Evolutionary conservation across 2,888 invertebrate species (phyloP), one percentile per base, ranked within the genome.

Genomic region (Papilio gigon): DNA sequence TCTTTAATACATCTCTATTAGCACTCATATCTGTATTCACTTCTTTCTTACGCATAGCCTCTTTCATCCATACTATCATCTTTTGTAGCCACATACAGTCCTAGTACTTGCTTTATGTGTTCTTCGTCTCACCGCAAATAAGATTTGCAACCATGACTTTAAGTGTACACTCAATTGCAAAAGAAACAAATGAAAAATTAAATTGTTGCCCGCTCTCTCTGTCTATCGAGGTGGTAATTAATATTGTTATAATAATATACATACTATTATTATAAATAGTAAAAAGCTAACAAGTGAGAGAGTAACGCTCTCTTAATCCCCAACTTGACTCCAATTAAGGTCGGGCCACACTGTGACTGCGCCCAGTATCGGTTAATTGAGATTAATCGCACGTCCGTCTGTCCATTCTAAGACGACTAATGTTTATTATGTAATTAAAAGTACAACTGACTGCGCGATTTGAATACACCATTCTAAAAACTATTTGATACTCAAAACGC

Each of bases 281-380:
- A 53, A 56, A 56, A 59, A 60, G 30, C 30, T 27, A 35, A 44
- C 33, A 40, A 25, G 37, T 42, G 60, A 61, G 68, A 73, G 72
- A 71, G 72, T 71, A 76, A 76, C 73, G 76, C 71, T 75, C 77
- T 70, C 72, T 76, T 79, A 80, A 80, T 81, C 80, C 77, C 60
- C 76, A 75, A 80, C 72, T 81, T 82, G 80, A 82, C 80, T 80
- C 77, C 81, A 82, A 82, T 82, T 82, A 80, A 71, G 66, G 71
- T 20, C 65, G 60, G 70, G 72, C 65, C 64, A 33, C 60, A 69
- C 61, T 47, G 53, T 47, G 68, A 58, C 62, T 58, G 47, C 68
- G 44, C 62, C 50, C 70, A 35, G 64, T 64, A 40, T 64, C 65
- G 65, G 58, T 69, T 74, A 74, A 76, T 76, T 74, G 69, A 71